Base-by-base conservation (phyloP, 2,797 vertebrate genomes). In the Podargus strigoides region DNA sequence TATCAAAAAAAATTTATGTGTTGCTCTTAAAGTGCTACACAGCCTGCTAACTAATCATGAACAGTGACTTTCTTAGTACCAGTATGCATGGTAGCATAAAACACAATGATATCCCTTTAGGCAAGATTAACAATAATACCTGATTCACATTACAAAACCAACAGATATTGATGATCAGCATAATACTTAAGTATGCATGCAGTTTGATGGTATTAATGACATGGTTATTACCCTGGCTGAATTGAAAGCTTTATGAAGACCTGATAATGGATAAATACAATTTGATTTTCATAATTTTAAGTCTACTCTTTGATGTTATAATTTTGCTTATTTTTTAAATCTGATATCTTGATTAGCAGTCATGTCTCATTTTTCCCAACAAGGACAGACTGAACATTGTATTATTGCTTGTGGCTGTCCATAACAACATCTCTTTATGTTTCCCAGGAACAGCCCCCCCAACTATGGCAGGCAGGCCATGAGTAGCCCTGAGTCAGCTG, bases 231-330 rank as follows among this genome's bases (percentile, higher is more conserved):
- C 3, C 7, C 18, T 49, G 62, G 42, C 17, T 90, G 37, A 70
- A 92, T 6, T n/a, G 18, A 80, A 92, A 88, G 32, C 21, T 80
- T 87, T 44, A 72, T 12, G 28, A 90, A 94, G 39, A 36, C 28
- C 42, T 50, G 26, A 55, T 34, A 90, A 80, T 0, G 2, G 44
- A 92, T 34, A 30, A 59, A 19, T 56, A 49, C 10, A 62, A 66
- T 36, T 41, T 59, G 28, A 46, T 56, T 87, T 87, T 67, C 5
- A 10, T 39, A 9, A 80, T 89, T 85, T 77, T 32, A 79, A 90
- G 14, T 14, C 20, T 80, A 15, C 5, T 58, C 13, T 41, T 83
- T 70, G 37, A 27, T 49, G 19, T 34, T 56, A 41, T 37, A 0
- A 10, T 64, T 90, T 93, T 50, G 8, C 3, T 41, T 73, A 5